Conservation (phyloP, 2,113 vertebrate genomes). For the Bungarus multicinctus region DNA sequence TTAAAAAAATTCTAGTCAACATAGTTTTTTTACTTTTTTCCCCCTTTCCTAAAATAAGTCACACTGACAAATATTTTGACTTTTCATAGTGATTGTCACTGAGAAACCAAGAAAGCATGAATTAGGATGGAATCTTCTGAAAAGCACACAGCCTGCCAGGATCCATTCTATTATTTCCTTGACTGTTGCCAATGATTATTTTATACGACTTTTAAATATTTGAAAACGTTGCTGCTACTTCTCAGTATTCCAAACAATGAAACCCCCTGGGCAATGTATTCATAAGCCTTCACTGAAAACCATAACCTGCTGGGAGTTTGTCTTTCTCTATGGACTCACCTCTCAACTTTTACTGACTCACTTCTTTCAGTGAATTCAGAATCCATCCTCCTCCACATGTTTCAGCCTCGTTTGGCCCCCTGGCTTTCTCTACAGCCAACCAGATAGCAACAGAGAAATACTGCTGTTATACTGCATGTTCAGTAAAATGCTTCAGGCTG, state of each 20-base stretch:
- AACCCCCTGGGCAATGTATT: background rate
- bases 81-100: background rate
- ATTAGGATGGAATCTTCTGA: background rate
- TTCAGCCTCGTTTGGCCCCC: background rate
- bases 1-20: background rate
- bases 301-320: background rate
- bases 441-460: background rate
- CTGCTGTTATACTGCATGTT: background rate
- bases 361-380: background rate
- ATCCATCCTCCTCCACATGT: background rate
- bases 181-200: background rate
- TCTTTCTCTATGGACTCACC: background rate
- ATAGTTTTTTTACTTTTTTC: background rate
- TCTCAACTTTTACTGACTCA: background rate
- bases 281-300: background rate
- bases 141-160: background rate
- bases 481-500: background rate
- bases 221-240: background rate
- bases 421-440: background rate
- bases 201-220: conserved; percentile 1
- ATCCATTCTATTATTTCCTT: background rate
- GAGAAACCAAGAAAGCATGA: background rate
- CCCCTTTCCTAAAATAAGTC: background rate
- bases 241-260: background rate
- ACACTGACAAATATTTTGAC: background rate